Base-by-base conservation (phyloP, 1,140 invertebrate genomes). In the Anadara kagoshimensis region DNA sequence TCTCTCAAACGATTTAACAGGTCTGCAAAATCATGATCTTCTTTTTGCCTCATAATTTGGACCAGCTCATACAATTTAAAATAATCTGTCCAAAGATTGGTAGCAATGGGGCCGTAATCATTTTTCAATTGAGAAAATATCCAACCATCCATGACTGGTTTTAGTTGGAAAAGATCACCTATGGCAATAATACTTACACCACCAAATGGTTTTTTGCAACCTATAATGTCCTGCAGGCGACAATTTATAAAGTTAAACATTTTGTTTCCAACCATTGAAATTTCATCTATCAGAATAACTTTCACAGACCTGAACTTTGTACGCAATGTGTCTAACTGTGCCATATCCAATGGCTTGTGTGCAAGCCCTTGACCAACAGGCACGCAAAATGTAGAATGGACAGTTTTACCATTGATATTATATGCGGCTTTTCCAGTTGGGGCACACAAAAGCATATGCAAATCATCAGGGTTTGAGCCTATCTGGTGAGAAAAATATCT, bases 361-460 rank as follows among this genome's bases (percentile, higher is more conserved):
- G 45, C 26, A 24, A 79, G 53, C 14, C 22, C 41, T 44, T 76
- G 51, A 20, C 29, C 73, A 10, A 63, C 56, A 44, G 75, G 70
- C 44, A 77, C 77, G 12, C 20, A 20, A 20, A 79, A 73, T 16
- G 66, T 26, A 5, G 58, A 56, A 57, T 79, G 75, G 0, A 76
- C 49, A n/a, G 78, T 77, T 53, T 70, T 69, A 1, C 75, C 78
- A 36, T 62, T 45, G 0, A 80, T 56, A 64, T 78, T 73, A n/a
- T 71, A 73, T 12, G 78, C 75, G 26, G 75, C 78, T 58, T 75
- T 70, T 45, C 75, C 75, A 26, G 75, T 80, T 49, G 78, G 67
- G 41, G 78, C 78, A 62, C 22, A 57, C 16, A 75, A 64, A 22
- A 69, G 4, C 2, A 78, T 49, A 43, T 76, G 74, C 24, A 69